phyloP scores from a whole-genome alignment of 2,113 vertebrate species.

The Machaerirhynchus nigripectus region DNA sequence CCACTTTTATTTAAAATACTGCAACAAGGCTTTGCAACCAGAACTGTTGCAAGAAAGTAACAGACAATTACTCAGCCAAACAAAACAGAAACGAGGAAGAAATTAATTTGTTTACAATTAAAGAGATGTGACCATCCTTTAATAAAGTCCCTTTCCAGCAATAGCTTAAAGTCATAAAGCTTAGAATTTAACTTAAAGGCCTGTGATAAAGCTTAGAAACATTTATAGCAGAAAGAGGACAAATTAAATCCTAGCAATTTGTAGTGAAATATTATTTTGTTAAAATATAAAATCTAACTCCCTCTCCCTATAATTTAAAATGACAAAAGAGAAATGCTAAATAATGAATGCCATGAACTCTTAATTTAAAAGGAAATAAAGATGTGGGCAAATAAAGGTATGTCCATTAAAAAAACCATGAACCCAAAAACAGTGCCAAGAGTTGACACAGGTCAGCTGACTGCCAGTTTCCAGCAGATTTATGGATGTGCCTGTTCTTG shows the following conservation, averaged over 20 bases:
- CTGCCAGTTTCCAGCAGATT: not conserved
- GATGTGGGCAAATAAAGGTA: not conserved
- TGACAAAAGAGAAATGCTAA: not conserved
- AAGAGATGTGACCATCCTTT: not conserved
- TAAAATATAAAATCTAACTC: not conserved
- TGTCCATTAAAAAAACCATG: fast-evolving
- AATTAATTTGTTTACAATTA: conserved; percentile 54
- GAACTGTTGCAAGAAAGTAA: conserved; percentile 4
- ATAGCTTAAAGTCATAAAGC: not conserved
- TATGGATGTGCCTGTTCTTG: not conserved
- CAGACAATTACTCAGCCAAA: conserved; percentile 50
- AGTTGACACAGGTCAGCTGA: not conserved
- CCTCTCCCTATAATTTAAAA: not conserved
- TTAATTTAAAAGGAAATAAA: not conserved
- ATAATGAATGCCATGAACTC: not conserved
- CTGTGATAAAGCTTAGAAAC: not conserved
- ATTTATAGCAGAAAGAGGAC: not conserved
- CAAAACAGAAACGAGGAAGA: conserved; percentile 30
- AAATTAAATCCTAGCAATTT: not conserved
- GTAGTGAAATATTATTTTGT: not conserved
- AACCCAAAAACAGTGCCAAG: not conserved
- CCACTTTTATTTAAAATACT: conserved; percentile 36
- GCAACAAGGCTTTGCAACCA: not conserved
- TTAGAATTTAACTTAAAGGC: not conserved
- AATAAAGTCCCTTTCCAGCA: conserved; percentile 33